Evolutionary conservation across 2,797 vertebrate species (phyloP), one percentile per base, ranked within the genome.

Genomic region (Aldrovandia affinis): DNA sequence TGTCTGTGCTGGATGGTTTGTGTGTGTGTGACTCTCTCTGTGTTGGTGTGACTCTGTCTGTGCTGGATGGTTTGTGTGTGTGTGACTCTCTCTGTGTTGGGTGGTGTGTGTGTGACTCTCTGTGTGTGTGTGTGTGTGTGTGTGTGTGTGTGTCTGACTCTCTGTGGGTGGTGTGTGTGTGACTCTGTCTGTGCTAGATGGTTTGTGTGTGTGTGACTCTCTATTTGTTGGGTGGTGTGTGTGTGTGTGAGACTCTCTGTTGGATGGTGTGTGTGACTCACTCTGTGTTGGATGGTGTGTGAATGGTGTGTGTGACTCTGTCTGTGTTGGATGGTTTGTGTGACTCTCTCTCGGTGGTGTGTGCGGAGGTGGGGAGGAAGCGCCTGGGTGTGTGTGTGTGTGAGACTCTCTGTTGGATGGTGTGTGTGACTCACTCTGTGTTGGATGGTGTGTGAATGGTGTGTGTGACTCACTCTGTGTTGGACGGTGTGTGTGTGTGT

Each of bases 341-440:
- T 81, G 28, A 44, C 22, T 44, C 55, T 39, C 15, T 10, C 36
- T 12, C 55, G 36, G 25, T 15, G 20, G 39, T 75, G 70, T 22
- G 70, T 3, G 55, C 18, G 18, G 55, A 57, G 70, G 36, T 75
- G 42, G 47, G 28, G 44, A 78, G 77, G 77, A 78, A 78, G 47
- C 77, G 12, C 77, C n/a, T 52, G 47, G 91, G 79, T 57, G 30
- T 42, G 55, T 61, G 80, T 25, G n/a, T 50, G 0, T 78, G 42
- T 50, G 2, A 28, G 73, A 42, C 68, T 44, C 44, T 78, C n/a
- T 79, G 81, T 63, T 25, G 87, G 85, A 50, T 82, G 44, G 3
- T 50, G 75, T 78, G 75, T 47, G 42, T 47, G 39, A 52, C 42
- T 47, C 28, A 50, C 84, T 87, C 91, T 92, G 87, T 86, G 81